Evolutionary conservation across 2,113 vertebrate genomes (phyloP).

Genomic region (Amphiprion percula): DNA sequence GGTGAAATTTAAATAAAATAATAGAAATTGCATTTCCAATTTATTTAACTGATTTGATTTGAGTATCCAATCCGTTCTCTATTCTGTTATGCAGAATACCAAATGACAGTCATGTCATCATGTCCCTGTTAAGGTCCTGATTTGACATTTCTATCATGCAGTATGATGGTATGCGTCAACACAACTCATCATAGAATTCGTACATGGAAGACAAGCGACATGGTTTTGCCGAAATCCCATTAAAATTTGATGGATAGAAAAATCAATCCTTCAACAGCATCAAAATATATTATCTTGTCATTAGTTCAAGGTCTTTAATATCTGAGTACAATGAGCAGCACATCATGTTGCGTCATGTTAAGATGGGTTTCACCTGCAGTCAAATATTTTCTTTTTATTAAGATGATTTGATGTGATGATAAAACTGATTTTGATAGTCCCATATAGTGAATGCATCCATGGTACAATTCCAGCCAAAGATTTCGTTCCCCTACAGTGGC

Average conservation of each 20-base stretch:
- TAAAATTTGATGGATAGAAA: slow-evolving; percentile 42
- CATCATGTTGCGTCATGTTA: slow-evolving; percentile 2
- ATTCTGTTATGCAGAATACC: slow-evolving; percentile 8
- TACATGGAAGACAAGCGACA: slow-evolving; percentile 12
- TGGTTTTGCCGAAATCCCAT: slow-evolving; percentile 46
- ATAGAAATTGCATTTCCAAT: not conserved
- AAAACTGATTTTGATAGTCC: not conserved
- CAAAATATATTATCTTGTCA: slow-evolving; percentile 34
- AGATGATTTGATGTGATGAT: not conserved
- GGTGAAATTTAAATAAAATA: not conserved
- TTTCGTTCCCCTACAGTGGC: too few species aligned
- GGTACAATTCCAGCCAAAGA: not conserved
- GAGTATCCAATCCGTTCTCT: not conserved
- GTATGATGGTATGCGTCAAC: slow-evolving; percentile 35
- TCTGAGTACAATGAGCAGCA: slow-evolving; percentile 4
- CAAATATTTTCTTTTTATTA: slow-evolving; percentile 7
- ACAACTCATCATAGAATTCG: slow-evolving; percentile 37
- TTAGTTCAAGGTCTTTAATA: slow-evolving; percentile 26
- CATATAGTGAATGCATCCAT: not conserved
- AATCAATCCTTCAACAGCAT: not conserved
- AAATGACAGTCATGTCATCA: slow-evolving; percentile 21
- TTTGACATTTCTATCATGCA: slow-evolving; percentile 38
- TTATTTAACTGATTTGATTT: not conserved
- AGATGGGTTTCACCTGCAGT: slow-evolving; percentile 1
- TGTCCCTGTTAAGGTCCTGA: not conserved